A percentile compares a stretch with the other conserved stretches of the same genome.
Evolutionary conservation across 2,888 invertebrate genomes (phyloP).

Genomic region (Tinea semifulvella): DNA sequence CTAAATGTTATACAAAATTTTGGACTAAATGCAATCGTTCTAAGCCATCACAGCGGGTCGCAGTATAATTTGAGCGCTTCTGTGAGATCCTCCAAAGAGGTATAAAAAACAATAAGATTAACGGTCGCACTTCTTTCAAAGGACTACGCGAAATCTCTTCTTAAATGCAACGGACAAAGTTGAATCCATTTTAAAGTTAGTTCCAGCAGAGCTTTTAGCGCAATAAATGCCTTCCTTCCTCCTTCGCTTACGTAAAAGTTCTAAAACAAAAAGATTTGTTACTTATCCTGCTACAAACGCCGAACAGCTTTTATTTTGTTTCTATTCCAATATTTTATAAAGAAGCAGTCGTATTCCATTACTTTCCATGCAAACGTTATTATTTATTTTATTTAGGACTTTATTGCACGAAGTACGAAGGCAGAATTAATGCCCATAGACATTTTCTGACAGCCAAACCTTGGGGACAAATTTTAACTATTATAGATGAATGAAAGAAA

Average conservation of each 20-base stretch:
- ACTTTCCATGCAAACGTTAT: too few relatives aligned
- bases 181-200: slow-evolving; percentile 65
- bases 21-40: too few relatives aligned
- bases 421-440: too few relatives aligned
- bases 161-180: slow-evolving; percentile 60
- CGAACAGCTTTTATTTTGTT: slow-evolving; percentile 9
- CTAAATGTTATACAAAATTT: too few relatives aligned
- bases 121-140: slow-evolving; percentile 35
- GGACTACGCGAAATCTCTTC: slow-evolving; percentile 35
- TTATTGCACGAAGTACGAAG: too few relatives aligned
- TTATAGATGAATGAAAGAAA: too few relatives aligned
- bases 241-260: slow-evolving; percentile 57
- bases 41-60: too few relatives aligned
- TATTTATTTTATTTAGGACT: too few relatives aligned
- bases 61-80: neutral
- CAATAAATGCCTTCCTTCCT: slow-evolving; percentile 66
- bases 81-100: slow-evolving; percentile 26
- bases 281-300: slow-evolving; percentile 18
- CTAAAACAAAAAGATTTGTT: slow-evolving; percentile 62
- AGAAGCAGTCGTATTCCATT: neutral
- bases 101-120: slow-evolving; percentile 45
- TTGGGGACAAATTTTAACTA: too few relatives aligned
- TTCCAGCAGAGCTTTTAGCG: slow-evolving; percentile 60
- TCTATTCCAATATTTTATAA: slow-evolving; percentile 4
- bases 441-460: too few relatives aligned